Evolutionary conservation across 2,888 invertebrate species (phyloP).

Genomic region (Achlya flavicornis): DNA sequence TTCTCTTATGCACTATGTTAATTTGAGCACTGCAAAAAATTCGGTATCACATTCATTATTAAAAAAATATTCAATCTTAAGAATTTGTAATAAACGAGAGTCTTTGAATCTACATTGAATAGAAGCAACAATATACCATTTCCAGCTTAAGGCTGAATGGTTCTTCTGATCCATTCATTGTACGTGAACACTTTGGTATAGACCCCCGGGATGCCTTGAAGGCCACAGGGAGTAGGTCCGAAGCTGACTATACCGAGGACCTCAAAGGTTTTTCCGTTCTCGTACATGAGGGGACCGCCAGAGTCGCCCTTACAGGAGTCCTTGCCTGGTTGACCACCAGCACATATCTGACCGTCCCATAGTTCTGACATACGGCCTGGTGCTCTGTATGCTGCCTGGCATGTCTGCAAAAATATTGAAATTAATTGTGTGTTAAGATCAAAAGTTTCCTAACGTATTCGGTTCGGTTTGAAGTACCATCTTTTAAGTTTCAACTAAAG

Average conservation of each 20-base stretch:
- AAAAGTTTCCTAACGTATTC: background rate
- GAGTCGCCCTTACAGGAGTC: constrained; percentile 86
- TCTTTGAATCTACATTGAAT: background rate
- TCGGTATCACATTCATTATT: background rate
- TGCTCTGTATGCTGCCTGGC: constrained; percentile 35
- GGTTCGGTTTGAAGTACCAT: too few species aligned
- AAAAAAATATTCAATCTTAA: background rate
- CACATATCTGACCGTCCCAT: constrained; percentile 75
- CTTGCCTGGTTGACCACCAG: constrained; percentile 81
- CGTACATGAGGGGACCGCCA: constrained; percentile 85
- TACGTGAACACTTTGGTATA: constrained; percentile 85
- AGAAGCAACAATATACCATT: background rate
- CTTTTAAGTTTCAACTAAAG: too few species aligned
- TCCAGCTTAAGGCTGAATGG: constrained; percentile 28
- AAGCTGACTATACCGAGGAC: constrained; percentile 84
- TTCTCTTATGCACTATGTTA: background rate
- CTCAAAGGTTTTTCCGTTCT: constrained; percentile 43
- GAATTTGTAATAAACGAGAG: background rate
- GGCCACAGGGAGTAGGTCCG: constrained; percentile 85
- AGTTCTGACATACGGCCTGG: constrained; percentile 31
- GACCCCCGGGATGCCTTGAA: constrained; percentile 83
- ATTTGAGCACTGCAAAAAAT: background rate
- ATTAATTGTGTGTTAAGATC: background rate
- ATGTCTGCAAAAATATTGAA: constrained; percentile 35
- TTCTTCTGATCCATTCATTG: constrained; percentile 81